These are phyloP conservation scores for Corticium candelabrum DNA, from an alignment of 37 sponge, comb jelly and placozoan genomes.

Conservation along the genomic window DNA sequence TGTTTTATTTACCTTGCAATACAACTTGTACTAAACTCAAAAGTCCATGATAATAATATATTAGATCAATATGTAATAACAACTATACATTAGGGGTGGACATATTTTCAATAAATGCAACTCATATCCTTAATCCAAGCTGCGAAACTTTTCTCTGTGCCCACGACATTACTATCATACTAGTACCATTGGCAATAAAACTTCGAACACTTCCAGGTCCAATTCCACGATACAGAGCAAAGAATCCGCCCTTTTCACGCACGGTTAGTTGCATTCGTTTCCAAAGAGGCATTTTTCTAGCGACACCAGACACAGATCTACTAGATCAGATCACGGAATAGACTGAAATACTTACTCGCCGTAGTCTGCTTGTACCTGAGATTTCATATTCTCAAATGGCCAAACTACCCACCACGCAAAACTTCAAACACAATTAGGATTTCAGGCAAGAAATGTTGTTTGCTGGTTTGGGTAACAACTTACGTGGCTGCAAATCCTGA, in stretches of 20 bases:
- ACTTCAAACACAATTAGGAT: too few relatives aligned
- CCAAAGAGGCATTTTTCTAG: constrained; percentile 32
- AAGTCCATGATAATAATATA: too few relatives aligned
- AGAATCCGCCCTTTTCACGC: constrained; percentile 70
- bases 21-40: too few relatives aligned
- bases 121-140: too few relatives aligned
- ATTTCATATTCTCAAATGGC: constrained; percentile 99
- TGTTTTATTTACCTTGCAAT: too few relatives aligned
- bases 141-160: constrained; percentile 87
- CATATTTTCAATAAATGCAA: too few relatives aligned
- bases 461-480: not conserved
- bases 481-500: constrained; percentile 80
- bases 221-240: constrained; percentile 86
- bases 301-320: not conserved
- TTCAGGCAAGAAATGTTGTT: not conserved
- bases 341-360: constrained; percentile 29
- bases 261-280: constrained; percentile 49
- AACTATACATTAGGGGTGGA: too few relatives aligned
- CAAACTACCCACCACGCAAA: constrained; percentile 96
- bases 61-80: too few relatives aligned
- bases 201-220: constrained; percentile 91
- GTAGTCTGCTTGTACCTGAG: constrained; percentile 83
- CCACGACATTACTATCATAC: constrained; percentile 92
- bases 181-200: constrained; percentile 90
- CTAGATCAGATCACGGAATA: not conserved